phyloP scores from a whole-genome alignment of 2,113 vertebrate genomes.

The Gymnogyps californianus region DNA sequence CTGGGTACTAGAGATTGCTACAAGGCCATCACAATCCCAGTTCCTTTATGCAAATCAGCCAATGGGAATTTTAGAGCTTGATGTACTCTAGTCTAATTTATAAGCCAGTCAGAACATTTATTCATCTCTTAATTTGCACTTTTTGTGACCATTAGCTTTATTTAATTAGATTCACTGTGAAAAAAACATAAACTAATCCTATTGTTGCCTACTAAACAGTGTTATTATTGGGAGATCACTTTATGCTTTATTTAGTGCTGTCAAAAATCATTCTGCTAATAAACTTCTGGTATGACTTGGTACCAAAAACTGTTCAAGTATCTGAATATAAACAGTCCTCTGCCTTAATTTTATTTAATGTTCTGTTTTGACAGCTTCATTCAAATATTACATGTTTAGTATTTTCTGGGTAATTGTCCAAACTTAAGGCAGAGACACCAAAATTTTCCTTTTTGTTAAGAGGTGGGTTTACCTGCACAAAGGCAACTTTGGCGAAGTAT shows the following conservation, averaged over 20 bases:
- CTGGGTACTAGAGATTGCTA: neutral
- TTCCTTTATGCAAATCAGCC: neutral
- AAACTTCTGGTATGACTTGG: neutral
- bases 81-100: neutral
- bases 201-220: neutral
- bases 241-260: neutral
- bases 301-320: neutral
- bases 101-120: neutral
- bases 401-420: neutral
- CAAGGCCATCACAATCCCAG: neutral
- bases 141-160: neutral
- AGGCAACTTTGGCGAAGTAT: neutral
- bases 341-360: neutral
- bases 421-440: neutral
- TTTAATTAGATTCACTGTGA: neutral
- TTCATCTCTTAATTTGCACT: accelerated
- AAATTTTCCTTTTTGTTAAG: neutral
- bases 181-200: neutral
- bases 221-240: neutral
- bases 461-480: neutral
- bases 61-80: neutral
- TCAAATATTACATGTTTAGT: neutral
- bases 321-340: neutral
- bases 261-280: neutral
- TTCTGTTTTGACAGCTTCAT: neutral